These are phyloP conservation scores for Grammomys dolichurus DNA, from an alignment of 2,113 vertebrate species.

Conservation along the genomic window DNA sequence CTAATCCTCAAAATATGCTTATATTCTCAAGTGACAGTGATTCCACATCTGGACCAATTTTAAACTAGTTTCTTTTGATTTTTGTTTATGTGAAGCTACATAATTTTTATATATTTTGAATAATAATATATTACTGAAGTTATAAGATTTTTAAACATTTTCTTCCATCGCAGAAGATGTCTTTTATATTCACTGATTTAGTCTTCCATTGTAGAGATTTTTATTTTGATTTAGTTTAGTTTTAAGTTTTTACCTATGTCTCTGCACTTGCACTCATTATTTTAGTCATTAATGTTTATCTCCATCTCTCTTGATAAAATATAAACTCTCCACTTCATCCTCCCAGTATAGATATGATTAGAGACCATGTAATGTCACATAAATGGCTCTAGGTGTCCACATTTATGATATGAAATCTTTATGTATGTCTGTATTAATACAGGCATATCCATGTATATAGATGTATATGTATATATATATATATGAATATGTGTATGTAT, in stretches of 20 bases:
- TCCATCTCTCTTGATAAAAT: not conserved
- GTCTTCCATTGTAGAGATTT: not conserved
- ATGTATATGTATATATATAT: no score
- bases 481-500: no score
- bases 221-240: not conserved
- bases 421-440: not conserved
- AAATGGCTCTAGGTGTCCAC: not conserved
- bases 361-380: not conserved
- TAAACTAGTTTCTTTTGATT: not conserved
- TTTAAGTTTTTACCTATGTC: not conserved
- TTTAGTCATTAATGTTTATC: not conserved
- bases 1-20: not conserved
- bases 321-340: not conserved
- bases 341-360: not conserved
- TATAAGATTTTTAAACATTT: not conserved
- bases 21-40: not conserved
- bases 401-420: not conserved
- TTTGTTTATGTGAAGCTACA: not conserved
- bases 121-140: not conserved
- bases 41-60: not conserved
- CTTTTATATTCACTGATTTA: not conserved
- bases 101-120: not conserved
- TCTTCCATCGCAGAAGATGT: not conserved
- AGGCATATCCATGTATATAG: no score
- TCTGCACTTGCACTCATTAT: not conserved